A percentile compares a stretch with the other conserved stretches of the same genome.
phyloP scores from a whole-genome alignment of 1,140 invertebrate genomes.

The Ptiloglossa arizonensis region DNA sequence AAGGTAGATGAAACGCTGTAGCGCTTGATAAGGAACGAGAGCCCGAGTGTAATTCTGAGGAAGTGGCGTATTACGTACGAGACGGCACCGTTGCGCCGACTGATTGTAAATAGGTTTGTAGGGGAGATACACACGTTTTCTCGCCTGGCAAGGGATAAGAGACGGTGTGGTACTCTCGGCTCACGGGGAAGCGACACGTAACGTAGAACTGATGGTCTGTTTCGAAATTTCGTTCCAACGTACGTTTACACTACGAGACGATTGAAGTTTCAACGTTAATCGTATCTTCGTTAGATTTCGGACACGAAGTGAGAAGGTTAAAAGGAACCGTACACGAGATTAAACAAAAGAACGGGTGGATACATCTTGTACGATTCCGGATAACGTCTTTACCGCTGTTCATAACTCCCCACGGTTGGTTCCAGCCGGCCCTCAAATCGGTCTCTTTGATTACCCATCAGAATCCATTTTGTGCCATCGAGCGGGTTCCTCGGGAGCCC shows the following conservation, averaged over 20 bases:
- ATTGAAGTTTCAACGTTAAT: too few species aligned
- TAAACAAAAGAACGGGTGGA: neutral
- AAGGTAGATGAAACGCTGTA: neutral
- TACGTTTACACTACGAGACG: too few species aligned
- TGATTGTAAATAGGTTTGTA: neutral
- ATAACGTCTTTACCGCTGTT: neutral
- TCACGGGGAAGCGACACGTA: too few species aligned
- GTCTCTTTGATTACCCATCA: slow-evolving; percentile 36
- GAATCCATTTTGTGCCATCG: slow-evolving; percentile 33
- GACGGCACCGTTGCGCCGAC: too few species aligned
- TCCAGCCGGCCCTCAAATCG: slow-evolving; percentile 8
- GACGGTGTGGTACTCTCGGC: too few species aligned
- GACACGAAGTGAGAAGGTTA: too few species aligned
- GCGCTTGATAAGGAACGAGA: neutral
- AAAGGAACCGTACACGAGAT: neutral
- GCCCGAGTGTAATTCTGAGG: neutral
- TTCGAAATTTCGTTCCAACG: too few species aligned
- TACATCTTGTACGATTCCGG: neutral
- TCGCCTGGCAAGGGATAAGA: too few species aligned
- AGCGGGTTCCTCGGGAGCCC: neutral
- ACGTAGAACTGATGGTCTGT: too few species aligned
- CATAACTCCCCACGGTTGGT: slow-evolving; percentile 5
- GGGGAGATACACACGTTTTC: neutral
- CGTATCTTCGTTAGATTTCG: too few species aligned
- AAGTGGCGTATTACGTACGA: too few species aligned